Conservation (phyloP, 2,888 invertebrate species). For the Dicyrtoma fusca region DNA sequence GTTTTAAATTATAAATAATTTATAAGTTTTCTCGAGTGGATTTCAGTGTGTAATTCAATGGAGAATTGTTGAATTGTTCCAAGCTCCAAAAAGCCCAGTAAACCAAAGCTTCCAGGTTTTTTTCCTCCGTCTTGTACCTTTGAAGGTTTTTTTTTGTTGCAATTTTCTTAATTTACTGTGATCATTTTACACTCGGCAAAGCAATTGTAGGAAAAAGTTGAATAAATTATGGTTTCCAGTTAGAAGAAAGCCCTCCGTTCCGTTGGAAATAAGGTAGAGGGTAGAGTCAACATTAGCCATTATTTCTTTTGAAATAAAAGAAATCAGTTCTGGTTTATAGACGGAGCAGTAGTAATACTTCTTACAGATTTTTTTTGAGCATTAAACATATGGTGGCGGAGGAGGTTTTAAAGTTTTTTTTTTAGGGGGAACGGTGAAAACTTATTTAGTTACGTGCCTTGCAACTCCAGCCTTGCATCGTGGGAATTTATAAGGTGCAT, state of each 20-base stretch:
- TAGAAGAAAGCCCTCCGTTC: background rate
- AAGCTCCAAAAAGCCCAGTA: background rate
- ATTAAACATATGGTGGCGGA: constrained; percentile 9
- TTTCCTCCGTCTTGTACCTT: background rate
- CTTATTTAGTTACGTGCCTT: constrained; percentile 11
- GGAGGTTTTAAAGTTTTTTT: too few relatives aligned
- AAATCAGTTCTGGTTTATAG: constrained; percentile 18
- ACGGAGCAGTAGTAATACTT: background rate
- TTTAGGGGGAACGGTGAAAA: constrained; percentile 8
- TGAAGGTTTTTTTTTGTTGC: background rate
- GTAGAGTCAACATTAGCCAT: background rate
- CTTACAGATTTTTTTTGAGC: background rate
- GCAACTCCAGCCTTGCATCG: constrained; percentile 17
- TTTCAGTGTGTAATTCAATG: constrained; percentile 15
- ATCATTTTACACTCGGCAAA: constrained; percentile 21
- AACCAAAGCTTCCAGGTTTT: background rate
- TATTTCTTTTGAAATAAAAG: constrained; percentile 4
- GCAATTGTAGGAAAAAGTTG: constrained; percentile 12
- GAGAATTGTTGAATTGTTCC: background rate
- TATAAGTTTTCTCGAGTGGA: constrained; percentile 2
- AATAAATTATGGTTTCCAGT: constrained; percentile 23
- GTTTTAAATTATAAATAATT: constrained; percentile 15
- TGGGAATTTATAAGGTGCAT: constrained; percentile 31
- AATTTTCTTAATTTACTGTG: constrained; percentile 29
- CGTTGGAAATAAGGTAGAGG: background rate